A percentile compares a stretch with the other conserved stretches of the same genome.
phyloP scores from a whole-genome alignment of 2,888 invertebrate species.

The Ophion ventricosus region DNA sequence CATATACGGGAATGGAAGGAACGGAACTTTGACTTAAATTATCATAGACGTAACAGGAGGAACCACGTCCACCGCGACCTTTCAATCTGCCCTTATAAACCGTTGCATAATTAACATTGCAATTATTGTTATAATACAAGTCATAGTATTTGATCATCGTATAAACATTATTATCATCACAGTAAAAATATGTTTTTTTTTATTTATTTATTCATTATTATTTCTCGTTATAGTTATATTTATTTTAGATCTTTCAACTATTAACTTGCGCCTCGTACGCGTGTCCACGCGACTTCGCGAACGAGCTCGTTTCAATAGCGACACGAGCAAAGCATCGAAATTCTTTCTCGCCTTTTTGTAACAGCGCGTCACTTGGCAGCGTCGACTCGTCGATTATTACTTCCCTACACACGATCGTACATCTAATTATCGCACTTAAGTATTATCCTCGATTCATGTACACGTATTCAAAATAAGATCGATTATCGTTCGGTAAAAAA shows the following conservation, averaged over 20 bases:
- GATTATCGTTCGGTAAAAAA: conserved; percentile 78
- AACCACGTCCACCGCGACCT: conserved; percentile 66
- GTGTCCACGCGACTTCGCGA: conserved; percentile 64
- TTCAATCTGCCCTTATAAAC: conserved; percentile 72
- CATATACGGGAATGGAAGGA: conserved; percentile 67
- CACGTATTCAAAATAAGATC: conserved; percentile 78
- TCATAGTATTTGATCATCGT: conserved; percentile 80
- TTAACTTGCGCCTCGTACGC: conserved; percentile 73
- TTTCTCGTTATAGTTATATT: conserved; percentile 27
- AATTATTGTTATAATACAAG: conserved; percentile 76
- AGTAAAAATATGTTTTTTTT: conserved; percentile 78
- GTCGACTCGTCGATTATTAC: conserved; percentile 61
- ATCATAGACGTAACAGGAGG: conserved; percentile 62
- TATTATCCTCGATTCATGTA: conserved; percentile 75
- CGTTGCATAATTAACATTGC: conserved; percentile 76
- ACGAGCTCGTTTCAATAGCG: conserved; percentile 29
- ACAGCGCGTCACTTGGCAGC: conserved; percentile 53
- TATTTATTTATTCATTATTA: conserved; percentile 50
- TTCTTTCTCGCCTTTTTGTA: conserved; percentile 59
- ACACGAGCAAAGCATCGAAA: conserved; percentile 63
- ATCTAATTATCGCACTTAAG: conserved; percentile 74
- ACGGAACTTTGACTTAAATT: conserved; percentile 67
- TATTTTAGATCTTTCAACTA: conserved; percentile 66
- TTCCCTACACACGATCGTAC: conserved; percentile 44
- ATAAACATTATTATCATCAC: conserved; percentile 84